Evolutionary conservation across 2,888 invertebrate species (phyloP).

Genomic region (Pollenia griseotomentosa): DNA sequence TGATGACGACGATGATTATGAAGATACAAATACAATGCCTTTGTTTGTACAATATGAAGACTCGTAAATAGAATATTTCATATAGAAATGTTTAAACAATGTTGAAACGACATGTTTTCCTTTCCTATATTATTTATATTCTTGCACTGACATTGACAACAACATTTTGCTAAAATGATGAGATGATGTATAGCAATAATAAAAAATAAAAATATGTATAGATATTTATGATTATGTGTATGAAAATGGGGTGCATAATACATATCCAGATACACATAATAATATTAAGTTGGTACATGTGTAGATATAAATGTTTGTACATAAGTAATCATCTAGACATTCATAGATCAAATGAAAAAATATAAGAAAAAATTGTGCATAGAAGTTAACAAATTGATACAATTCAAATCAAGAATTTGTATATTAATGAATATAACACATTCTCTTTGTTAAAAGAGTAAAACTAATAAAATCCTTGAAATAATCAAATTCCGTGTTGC

Average conservation of each 20-base stretch:
- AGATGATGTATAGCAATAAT: background rate
- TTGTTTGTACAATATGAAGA: background rate
- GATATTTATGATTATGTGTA: conserved; percentile 6
- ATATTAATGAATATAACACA: background rate
- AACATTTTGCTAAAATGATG: conserved; percentile 47
- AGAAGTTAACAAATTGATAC: conserved; percentile 18
- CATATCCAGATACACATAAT: background rate
- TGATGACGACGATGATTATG: conserved; percentile 23
- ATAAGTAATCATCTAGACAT: background rate
- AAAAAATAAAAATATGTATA: conserved; percentile 25
- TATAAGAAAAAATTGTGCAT: background rate
- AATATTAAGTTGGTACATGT: conserved; percentile 16
- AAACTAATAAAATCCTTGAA: no score
- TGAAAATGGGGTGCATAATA: background rate
- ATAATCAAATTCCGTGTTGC: background rate
- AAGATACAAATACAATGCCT: background rate
- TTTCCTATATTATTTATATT: conserved; percentile 9
- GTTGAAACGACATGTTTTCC: conserved; percentile 58
- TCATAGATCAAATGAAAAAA: background rate
- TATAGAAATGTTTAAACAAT: conserved; percentile 50
- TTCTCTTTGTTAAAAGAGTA: no score
- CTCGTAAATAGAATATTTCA: conserved; percentile 11
- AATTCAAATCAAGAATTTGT: background rate
- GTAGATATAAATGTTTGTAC: background rate
- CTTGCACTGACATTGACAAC: conserved; percentile 57